These are phyloP conservation scores for Acrobasis consociella DNA, from an alignment of 2,888 invertebrate genomes.

Conservation along the genomic window DNA sequence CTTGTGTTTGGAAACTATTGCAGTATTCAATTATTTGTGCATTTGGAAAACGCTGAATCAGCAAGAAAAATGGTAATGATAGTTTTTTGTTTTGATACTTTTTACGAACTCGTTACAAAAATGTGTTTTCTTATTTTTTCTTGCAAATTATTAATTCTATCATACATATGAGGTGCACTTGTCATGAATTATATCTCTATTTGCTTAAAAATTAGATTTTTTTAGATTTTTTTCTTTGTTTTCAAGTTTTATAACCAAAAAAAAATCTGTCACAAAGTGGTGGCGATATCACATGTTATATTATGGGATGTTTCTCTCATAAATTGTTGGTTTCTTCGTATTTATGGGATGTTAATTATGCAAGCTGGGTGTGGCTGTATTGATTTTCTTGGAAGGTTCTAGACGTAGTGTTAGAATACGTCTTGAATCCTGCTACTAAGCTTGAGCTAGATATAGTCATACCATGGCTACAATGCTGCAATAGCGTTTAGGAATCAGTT, in stretches of 20 bases:
- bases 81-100: constrained; percentile 84
- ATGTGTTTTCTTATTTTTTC: constrained; percentile 57
- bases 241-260: constrained; percentile 80
- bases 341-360: constrained; percentile 70
- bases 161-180: constrained; percentile 27
- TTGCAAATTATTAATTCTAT: constrained; percentile 35
- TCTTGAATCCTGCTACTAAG: constrained; percentile 70
- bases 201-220: constrained; percentile 49
- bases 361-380: constrained; percentile 82
- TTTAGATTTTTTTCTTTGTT: constrained; percentile 75
- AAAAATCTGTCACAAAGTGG: constrained; percentile 70
- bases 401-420: constrained; percentile 74
- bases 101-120: constrained; percentile 70
- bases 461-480: constrained; percentile 67
- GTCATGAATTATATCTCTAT: constrained; percentile 27
- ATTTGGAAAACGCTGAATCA: constrained; percentile 40
- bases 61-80: constrained; percentile 80
- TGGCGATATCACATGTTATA: constrained; percentile 73
- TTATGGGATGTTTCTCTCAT: constrained; percentile 58
- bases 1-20: constrained; percentile 8
- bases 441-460: constrained; percentile 55
- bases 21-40: constrained; percentile 3
- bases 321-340: constrained; percentile 48
- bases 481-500: constrained; percentile 45
- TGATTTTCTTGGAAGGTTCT: constrained; percentile 82